Evolutionary conservation across 2,888 invertebrate genomes (phyloP).

Genomic region (Cabera pusaria): DNA sequence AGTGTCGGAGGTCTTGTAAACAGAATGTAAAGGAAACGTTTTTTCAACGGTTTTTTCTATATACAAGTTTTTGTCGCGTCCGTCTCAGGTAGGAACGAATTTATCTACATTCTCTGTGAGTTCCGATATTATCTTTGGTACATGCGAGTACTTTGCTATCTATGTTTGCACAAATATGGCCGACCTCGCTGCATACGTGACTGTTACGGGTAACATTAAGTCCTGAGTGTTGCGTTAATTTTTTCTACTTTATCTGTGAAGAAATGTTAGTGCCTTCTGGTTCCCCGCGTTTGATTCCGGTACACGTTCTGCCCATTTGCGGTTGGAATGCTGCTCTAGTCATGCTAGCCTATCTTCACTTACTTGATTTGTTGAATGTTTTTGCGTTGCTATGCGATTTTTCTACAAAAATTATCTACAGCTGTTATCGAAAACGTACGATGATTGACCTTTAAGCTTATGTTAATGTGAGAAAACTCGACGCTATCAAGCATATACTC

Average conservation of each 20-base stretch:
- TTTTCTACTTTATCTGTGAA: conserved; percentile 22
- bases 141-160: conserved; percentile 70
- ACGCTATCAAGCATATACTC: too few species aligned
- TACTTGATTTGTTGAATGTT: neutral
- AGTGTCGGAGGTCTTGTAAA: conserved; percentile 80
- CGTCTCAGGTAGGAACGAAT: conserved; percentile 64
- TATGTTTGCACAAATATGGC: conserved; percentile 76
- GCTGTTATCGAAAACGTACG: too few species aligned
- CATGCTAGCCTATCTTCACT: conserved; percentile 1
- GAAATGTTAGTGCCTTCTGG: conserved; percentile 2
- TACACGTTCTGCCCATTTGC: conserved; percentile 13
- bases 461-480: too few species aligned
- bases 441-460: too few species aligned
- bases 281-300: conserved; percentile 11
- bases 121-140: conserved; percentile 63
- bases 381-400: neutral
- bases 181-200: conserved; percentile 62
- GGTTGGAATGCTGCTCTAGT: conserved; percentile 8
- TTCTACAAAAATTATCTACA: too few species aligned
- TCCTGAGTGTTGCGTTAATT: conserved; percentile 34
- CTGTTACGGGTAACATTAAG: conserved; percentile 46
- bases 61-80: conserved; percentile 34
- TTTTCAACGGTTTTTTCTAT: conserved; percentile 46
- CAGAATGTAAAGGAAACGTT: conserved; percentile 74
- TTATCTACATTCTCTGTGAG: conserved; percentile 41